Conservation (phyloP, 2,113 vertebrate genomes). For the Jacana jacana region DNA sequence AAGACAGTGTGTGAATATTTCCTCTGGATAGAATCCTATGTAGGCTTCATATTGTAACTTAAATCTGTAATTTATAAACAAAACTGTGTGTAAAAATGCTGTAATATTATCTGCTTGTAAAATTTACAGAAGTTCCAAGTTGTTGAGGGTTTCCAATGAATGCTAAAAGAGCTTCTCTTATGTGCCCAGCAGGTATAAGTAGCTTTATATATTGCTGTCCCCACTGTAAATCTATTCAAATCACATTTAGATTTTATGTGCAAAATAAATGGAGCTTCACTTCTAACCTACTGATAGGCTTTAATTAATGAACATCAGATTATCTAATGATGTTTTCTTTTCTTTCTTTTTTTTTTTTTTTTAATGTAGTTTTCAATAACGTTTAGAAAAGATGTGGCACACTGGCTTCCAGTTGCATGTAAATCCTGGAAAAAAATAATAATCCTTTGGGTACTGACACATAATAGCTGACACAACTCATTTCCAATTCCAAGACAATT, state of each 20-base stretch:
- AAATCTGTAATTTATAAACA: conserved; percentile 75
- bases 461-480: conserved; percentile 23
- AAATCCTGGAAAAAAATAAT: conserved; percentile 37
- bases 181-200: conserved; percentile 80
- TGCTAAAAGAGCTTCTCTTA: conserved; percentile 84
- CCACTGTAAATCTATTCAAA: conserved; percentile 84
- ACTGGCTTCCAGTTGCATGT: conserved; percentile 59
- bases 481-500: conserved; percentile 19
- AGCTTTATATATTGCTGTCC: conserved; percentile 84
- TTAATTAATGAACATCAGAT: conserved; percentile 46
- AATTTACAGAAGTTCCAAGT: conserved; percentile 76
- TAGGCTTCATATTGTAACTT: conserved; percentile 74
- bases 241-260: conserved; percentile 77
- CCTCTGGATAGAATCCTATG: conserved; percentile 71
- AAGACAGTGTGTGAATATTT: conserved; percentile 74
- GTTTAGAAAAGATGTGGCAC: conserved; percentile 45
- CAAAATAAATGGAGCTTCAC: conserved; percentile 66
- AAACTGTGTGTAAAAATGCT: conserved; percentile 81
- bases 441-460: conserved; percentile 65
- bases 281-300: conserved; percentile 64
- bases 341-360: not conserved
- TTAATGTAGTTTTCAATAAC: conserved; percentile 40
- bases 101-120: conserved; percentile 91
- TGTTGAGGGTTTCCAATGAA: conserved; percentile 79
- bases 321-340: conserved; percentile 30